Base-by-base conservation (phyloP, 2,888 invertebrate genomes). In the Sesamia inferens region DNA sequence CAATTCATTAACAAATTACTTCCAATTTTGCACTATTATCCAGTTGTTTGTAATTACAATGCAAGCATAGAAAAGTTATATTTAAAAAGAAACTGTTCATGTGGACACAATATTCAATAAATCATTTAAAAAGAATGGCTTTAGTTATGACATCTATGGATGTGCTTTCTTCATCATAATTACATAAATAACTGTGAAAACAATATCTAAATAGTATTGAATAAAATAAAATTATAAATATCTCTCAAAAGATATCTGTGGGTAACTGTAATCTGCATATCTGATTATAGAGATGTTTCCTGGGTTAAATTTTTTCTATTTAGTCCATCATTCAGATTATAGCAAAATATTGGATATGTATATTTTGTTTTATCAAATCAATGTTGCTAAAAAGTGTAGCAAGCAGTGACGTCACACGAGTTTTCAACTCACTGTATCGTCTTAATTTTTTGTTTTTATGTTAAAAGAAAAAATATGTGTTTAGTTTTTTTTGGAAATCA, bases 1-100 rank as follows among this genome's bases (percentile, higher is more conserved):
- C 1, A 24, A 58, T 59, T n/a, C n/a, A 75, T 31, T 14, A 58
- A 0, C 8, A n/a, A 76, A 76, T 24, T 10, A 65, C 22, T 66
- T 76, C 2, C 3, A 44, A 13, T 42, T 31, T 44, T 16, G 31
- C 7, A 24, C n/a, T 14, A 44, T 13, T 11, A 39, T 14, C 0
- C 24, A 55, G 22, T 57, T 11, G 16, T 24, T 75, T 63, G 13
- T 24, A 39, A 47, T 7, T 44, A 16, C 8, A 42, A n/a, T 39
- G 7, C 5, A 70, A 47, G 16, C 14, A n/a, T 5, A 0, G 14
- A 64, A 16, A n/a, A 62, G 5, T 10, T 14, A 48, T 19, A 8
- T n/a, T 31, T 0, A 48, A 31, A 47, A 54, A 57, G 31, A 14
- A 5, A n/a, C 31, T 39, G n/a, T 10, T 19, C 19, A 39, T 24